These are phyloP conservation scores for Notarius lentiginosus DNA, from an alignment of 2,113 vertebrate genomes.

Conservation along the genomic window DNA sequence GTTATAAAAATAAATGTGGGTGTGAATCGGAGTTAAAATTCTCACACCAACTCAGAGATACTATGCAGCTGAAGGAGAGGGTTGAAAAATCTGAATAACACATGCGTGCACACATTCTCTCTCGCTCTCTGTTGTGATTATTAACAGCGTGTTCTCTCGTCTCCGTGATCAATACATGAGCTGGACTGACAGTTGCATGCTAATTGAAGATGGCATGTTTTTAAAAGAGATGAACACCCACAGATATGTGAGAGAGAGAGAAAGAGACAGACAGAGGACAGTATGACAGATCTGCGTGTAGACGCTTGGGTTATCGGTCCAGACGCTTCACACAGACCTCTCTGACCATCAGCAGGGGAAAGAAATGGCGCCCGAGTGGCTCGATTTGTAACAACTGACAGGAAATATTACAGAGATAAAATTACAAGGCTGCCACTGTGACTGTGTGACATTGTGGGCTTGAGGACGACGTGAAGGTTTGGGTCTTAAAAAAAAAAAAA, in stretches of 20 bases:
- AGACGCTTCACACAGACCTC: slow-evolving; percentile 4
- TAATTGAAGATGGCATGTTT: slow-evolving; percentile 14
- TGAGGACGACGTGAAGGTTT: not conserved
- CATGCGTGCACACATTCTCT: not conserved
- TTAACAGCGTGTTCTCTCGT: not conserved
- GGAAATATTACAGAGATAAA: slow-evolving; percentile 26
- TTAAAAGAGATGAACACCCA: slow-evolving; percentile 10
- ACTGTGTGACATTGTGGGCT: not conserved
- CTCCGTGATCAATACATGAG: not conserved
- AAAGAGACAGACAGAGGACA: not conserved
- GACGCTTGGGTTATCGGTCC: slow-evolving; percentile 12
- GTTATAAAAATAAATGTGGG: not conserved
- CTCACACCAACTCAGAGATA: not conserved
- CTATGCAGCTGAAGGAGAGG: not conserved
- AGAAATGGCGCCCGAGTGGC: slow-evolving; percentile 20
- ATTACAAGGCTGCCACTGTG: slow-evolving; percentile 22
- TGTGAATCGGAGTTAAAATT: not conserved
- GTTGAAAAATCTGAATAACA: not conserved
- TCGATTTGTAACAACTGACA: slow-evolving; percentile 21
- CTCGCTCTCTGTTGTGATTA: not conserved
- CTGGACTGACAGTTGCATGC: not conserved
- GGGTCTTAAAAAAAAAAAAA: not conserved
- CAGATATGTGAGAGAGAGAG: not conserved
- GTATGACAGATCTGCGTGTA: not conserved
- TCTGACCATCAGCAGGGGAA: slow-evolving; percentile 18